Percentiles rank a stretch among this genome's conserved stretches.
Evolutionary conservation across 2,797 vertebrate species (phyloP).

Genomic region (Urocyon cinereoargenteus): DNA sequence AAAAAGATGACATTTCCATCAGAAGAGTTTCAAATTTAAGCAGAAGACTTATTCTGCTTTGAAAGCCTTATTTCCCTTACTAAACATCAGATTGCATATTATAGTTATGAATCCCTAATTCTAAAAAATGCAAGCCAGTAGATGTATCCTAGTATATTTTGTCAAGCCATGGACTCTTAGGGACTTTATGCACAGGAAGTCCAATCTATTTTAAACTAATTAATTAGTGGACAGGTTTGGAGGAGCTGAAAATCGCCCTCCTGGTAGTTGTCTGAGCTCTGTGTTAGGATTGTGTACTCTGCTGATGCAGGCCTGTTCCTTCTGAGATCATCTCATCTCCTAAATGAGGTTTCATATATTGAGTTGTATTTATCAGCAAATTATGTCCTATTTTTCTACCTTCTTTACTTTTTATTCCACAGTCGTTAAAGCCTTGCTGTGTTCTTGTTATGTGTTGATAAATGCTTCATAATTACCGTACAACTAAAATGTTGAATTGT

Average conservation of each 20-base stretch:
- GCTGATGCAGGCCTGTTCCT: neutral
- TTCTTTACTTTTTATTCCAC: slow-evolving; percentile 54
- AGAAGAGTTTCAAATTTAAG: slow-evolving; percentile 50
- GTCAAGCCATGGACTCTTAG: slow-evolving; percentile 7
- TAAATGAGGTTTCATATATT: neutral
- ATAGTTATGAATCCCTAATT: neutral
- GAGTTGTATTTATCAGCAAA: slow-evolving; percentile 8
- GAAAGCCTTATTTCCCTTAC: slow-evolving; percentile 32
- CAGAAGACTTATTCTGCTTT: slow-evolving; percentile 49
- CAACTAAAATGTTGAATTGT: slow-evolving; percentile 53
- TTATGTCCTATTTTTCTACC: neutral
- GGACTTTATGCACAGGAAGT: neutral
- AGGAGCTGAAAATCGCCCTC: neutral
- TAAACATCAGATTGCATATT: neutral
- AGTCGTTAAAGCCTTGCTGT: slow-evolving; percentile 52
- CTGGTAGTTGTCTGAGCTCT: neutral
- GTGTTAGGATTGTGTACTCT: neutral
- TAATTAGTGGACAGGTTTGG: slow-evolving; percentile 36
- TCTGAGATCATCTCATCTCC: neutral
- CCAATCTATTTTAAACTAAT: slow-evolving; percentile 18
- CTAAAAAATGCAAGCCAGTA: slow-evolving; percentile 15
- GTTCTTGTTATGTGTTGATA: slow-evolving; percentile 52
- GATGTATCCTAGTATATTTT: neutral
- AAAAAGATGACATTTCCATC: slow-evolving; percentile 52
- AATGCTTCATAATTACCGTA: slow-evolving; percentile 55